These are phyloP conservation scores for Illadopsis cleaveri DNA, from an alignment of 2,113 vertebrate genomes.

Conservation along the genomic window DNA sequence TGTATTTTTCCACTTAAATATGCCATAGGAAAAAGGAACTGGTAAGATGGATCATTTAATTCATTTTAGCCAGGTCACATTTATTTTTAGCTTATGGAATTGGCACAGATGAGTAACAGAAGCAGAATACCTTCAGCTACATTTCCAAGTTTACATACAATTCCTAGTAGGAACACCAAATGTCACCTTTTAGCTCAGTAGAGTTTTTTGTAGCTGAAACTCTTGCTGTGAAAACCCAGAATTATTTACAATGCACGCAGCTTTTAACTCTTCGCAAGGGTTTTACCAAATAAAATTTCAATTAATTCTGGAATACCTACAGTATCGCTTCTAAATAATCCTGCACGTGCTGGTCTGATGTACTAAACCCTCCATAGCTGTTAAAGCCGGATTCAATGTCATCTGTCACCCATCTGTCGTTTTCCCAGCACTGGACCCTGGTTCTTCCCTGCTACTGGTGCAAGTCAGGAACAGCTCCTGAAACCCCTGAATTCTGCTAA, in stretches of 20 bases:
- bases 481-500: background rate
- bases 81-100: conserved; percentile 60
- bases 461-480: background rate
- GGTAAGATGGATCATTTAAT: conserved; percentile 13
- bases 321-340: background rate
- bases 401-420: conserved; percentile 45
- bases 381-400: background rate
- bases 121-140: conserved; percentile 12
- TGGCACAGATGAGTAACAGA: conserved; percentile 25
- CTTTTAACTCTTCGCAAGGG: background rate
- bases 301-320: background rate
- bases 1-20: conserved; percentile 55
- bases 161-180: background rate
- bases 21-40: conserved; percentile 59
- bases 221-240: background rate
- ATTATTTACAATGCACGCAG: background rate
- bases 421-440: background rate
- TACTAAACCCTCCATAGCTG: background rate
- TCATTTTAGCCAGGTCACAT: conserved; percentile 41
- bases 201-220: background rate
- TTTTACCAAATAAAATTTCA: background rate
- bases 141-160: background rate
- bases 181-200: background rate
- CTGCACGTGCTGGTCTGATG: background rate
- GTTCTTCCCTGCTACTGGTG: background rate